A percentile compares a stretch with the other conserved stretches of the same genome.
Evolutionary conservation across 2,888 invertebrate genomes (phyloP).

Genomic region (Hypomecis punctinalis): DNA sequence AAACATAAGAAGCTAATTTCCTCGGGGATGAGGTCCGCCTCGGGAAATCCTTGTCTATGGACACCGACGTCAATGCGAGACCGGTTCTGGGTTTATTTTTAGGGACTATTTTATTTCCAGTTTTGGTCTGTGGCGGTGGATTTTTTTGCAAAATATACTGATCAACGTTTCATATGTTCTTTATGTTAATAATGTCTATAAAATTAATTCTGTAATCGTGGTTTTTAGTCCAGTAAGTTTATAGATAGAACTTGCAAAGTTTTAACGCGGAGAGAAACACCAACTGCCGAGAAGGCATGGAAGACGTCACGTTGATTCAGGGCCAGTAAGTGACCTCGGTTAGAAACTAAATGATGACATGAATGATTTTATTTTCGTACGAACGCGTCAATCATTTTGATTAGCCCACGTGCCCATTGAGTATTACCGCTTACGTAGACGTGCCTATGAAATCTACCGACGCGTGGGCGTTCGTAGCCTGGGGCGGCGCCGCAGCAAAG

Average conservation of each 20-base stretch:
- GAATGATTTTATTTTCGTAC: constrained; percentile 1
- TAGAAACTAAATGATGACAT: neutral
- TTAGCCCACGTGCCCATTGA: constrained; percentile 17
- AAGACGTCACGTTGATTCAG: too few relatives aligned
- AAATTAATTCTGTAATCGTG: too few relatives aligned
- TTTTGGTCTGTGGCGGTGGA: constrained; percentile 23
- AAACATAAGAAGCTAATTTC: constrained; percentile 77
- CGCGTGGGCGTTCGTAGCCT: constrained; percentile 34
- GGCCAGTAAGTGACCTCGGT: too few relatives aligned
- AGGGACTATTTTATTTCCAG: constrained; percentile 17
- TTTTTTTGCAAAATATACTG: neutral
- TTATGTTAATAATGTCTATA: too few relatives aligned
- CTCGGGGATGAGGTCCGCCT: constrained; percentile 67
- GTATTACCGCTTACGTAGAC: constrained; percentile 10
- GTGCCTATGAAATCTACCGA: constrained; percentile 6
- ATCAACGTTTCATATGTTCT: too few relatives aligned
- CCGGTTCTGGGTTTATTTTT: constrained; percentile 25
- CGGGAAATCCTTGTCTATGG: constrained; percentile 65
- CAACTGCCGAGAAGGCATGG: too few relatives aligned
- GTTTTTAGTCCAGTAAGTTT: too few relatives aligned
- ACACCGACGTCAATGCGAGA: constrained; percentile 50
- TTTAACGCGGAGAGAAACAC: too few relatives aligned
- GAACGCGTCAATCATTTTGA: constrained; percentile 4
- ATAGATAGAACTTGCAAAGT: too few relatives aligned
- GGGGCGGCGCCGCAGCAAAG: constrained; percentile 45